Base-by-base conservation (phyloP, 2,797 vertebrate genomes). In the Todus mexicanus region DNA sequence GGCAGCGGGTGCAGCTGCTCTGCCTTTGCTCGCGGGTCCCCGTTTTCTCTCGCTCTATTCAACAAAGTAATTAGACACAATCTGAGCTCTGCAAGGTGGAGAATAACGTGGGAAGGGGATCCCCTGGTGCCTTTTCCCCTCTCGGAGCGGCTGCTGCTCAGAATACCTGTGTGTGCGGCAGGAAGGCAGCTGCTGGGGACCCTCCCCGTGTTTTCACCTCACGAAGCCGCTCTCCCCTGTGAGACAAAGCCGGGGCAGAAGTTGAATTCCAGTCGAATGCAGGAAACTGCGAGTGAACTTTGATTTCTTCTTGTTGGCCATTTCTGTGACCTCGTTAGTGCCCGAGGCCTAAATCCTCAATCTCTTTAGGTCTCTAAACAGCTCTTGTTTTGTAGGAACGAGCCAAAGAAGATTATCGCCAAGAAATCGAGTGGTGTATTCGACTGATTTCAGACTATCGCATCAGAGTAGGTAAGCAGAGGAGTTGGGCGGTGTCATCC, bases 401-500 rank as follows among this genome's bases (percentile, higher is more conserved):
- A 97, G 98, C 98, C 94, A 98, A 97, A 94, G 98, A 98, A 82
- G 83, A 95, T 9, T 98, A 98, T 53, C 79, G 92, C 16, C 95
- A 94, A 29, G 97, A 97, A 21, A 97, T 99, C 12, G 95, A 97
- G 61, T 99, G 98, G 98, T 98, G 98, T 12, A 69, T 98, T 60
- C 97, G 97, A 1, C 86, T 99, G 53, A 99, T 99, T 79, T 92
- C 90, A 6, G 99, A 99, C 97, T 99, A 99, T 83, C 98, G 97
- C 37, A 98, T 99, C 66, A 96, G 98, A 87, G 94, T 99, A 59
- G 99, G 99, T 99, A 77, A 85, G 97, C 48, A 29, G 63, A 40
- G 5, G 27, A 13, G 8, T 1, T 1, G 1, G 35, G 2, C 29
- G n/a, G 20, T n/a, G 31, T 26, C 37, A 9, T 27, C 29, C 25